These are phyloP conservation scores for Fulmarus glacialis DNA, from an alignment of 2,113 vertebrate species.

Conservation along the genomic window DNA sequence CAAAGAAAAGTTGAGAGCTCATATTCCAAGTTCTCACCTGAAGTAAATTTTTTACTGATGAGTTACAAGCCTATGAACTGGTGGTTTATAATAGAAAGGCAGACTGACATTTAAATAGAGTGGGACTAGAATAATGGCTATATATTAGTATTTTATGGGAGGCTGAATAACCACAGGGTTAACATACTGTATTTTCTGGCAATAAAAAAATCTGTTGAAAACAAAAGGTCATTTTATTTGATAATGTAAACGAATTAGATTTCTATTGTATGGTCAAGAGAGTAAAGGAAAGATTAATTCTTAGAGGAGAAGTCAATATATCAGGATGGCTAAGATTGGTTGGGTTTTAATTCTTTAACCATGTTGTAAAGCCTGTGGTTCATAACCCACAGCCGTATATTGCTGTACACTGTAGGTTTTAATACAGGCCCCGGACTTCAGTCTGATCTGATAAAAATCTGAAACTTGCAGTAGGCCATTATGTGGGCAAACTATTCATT, in stretches of 20 bases:
- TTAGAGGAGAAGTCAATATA: not conserved
- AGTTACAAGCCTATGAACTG: slow-evolving; percentile 49
- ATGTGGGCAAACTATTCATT: slow-evolving; percentile 85
- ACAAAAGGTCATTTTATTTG: slow-evolving; percentile 66
- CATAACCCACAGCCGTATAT: not conserved
- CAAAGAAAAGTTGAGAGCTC: not conserved
- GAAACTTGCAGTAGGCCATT: slow-evolving; percentile 74
- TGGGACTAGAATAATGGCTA: slow-evolving; percentile 27
- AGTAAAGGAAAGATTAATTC: slow-evolving; percentile 14
- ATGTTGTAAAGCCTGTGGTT: not conserved
- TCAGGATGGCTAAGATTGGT: not conserved
- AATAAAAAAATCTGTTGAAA: slow-evolving; percentile 57
- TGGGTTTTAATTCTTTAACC: slow-evolving; percentile 6
- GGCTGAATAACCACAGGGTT: slow-evolving; percentile 41
- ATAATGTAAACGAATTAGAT: slow-evolving; percentile 38
- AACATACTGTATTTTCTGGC: slow-evolving; percentile 46
- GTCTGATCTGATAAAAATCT: slow-evolving; percentile 69
- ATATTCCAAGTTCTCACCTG: not conserved
- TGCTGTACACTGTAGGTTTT: not conserved
- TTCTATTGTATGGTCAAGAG: slow-evolving; percentile 3
- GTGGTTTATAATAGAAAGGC: slow-evolving; percentile 42
- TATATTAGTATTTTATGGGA: slow-evolving; percentile 49
- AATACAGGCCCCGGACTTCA: slow-evolving; percentile 66
- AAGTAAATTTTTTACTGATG: slow-evolving; percentile 25
- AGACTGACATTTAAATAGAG: slow-evolving; percentile 62